Percentiles rank a stretch among this genome's conserved stretches.
phyloP scores from a whole-genome alignment of 2,797 vertebrate species.

The Balearica regulorum region DNA sequence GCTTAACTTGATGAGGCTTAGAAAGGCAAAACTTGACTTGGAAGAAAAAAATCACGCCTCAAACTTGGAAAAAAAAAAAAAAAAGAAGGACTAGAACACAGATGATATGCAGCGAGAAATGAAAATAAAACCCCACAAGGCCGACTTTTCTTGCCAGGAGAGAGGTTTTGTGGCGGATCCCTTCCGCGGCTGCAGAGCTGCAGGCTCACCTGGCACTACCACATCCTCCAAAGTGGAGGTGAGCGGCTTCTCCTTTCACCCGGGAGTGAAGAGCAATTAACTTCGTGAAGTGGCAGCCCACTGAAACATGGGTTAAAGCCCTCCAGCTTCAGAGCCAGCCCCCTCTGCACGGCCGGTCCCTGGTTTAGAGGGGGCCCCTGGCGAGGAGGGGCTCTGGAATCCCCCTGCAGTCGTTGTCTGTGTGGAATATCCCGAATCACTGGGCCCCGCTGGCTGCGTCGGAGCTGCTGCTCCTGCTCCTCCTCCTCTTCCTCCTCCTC shows the following conservation, averaged over 20 bases:
- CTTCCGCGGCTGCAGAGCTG: too few species aligned
- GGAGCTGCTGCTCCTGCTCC: too few species aligned
- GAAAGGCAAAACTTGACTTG: neutral
- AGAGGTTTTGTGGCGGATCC: too few species aligned
- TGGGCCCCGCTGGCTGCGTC: neutral
- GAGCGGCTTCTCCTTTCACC: neutral
- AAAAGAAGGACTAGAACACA: accelerated
- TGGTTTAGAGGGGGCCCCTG: neutral
- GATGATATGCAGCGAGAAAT: accelerated
- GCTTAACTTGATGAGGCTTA: neutral
- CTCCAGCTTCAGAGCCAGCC: accelerated
- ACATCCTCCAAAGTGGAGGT: neutral
- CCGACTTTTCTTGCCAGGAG: accelerated
- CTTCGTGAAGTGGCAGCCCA: neutral
- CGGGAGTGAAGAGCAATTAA: accelerated
- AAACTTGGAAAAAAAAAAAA: neutral
- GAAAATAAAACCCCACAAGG: accelerated
- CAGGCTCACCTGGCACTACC: neutral
- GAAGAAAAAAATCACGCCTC: neutral
- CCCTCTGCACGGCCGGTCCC: neutral
- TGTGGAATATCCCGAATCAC: neutral
- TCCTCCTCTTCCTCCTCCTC: too few species aligned
- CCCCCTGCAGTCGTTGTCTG: neutral
- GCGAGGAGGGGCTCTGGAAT: neutral
- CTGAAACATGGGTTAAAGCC: accelerated